Evolutionary conservation across 2,888 invertebrate species (phyloP).

Genomic region (Isotomurus palustris): DNA sequence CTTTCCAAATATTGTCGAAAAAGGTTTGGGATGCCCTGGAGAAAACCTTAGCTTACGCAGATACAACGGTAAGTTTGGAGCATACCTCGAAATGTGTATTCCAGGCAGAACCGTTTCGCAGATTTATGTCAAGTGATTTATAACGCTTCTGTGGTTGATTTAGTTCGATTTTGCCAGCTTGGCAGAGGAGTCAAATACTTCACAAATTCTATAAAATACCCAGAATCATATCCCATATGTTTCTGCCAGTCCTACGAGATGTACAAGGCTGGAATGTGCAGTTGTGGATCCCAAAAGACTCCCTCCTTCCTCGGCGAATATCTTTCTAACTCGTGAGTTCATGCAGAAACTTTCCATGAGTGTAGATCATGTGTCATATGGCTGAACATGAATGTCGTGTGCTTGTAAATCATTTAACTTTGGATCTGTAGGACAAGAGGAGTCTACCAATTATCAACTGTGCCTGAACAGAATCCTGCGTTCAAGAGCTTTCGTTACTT

Average conservation of each 20-base stretch:
- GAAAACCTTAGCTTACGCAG: slow-evolving; percentile 3
- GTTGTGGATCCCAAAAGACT: slow-evolving; percentile 7
- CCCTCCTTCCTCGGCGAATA: background rate
- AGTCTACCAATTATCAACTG: slow-evolving; percentile 9
- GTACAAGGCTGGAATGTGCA: slow-evolving; percentile 30
- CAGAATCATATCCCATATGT: slow-evolving; percentile 37
- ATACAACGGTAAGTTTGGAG: slow-evolving; percentile 11
- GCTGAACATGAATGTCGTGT: no score
- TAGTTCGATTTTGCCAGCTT: slow-evolving; percentile 35
- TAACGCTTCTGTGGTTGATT: background rate
- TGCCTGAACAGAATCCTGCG: slow-evolving; percentile 2
- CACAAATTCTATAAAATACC: slow-evolving; percentile 34
- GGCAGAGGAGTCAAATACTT: slow-evolving; percentile 39
- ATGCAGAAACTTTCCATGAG: no score
- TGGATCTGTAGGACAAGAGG: slow-evolving; percentile 7
- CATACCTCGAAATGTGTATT: no score
- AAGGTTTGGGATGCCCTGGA: slow-evolving; percentile 23
- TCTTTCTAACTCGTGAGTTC: no score
- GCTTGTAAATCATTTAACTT: no score
- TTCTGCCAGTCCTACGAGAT: slow-evolving; percentile 29
- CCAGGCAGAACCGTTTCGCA: no score
- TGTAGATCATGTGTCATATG: no score
- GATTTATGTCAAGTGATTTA: no score
- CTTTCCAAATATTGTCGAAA: slow-evolving; percentile 29
- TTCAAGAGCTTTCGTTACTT: no score